phyloP scores from a whole-genome alignment of 1,140 invertebrate genomes.

The Drosophila ogumai region DNA sequence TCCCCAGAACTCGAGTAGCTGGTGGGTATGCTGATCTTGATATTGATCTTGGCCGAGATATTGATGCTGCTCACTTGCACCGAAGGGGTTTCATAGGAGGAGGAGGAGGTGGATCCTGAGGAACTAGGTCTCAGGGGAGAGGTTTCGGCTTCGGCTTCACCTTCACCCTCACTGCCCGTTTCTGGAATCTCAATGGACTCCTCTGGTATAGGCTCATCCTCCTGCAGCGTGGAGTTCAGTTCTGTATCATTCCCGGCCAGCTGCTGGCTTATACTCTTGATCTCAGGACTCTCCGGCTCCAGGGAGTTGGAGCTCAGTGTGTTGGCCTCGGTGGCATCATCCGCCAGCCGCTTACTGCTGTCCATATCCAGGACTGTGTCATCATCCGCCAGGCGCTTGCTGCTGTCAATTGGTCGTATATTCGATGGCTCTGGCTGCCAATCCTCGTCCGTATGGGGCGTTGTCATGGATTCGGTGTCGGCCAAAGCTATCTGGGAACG shows the following conservation, averaged over 20 bases:
- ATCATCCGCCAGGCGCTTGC: constrained; percentile 40
- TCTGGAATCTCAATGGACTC: constrained; percentile 72
- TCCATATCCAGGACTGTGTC: constrained; percentile 41
- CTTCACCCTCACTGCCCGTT: constrained; percentile 45
- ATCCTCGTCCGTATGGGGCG: constrained; percentile 33
- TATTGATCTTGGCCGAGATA: constrained; percentile 82
- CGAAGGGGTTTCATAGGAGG: neutral
- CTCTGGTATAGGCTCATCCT: constrained; percentile 34
- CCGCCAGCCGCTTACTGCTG: constrained; percentile 47
- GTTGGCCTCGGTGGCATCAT: constrained; percentile 62
- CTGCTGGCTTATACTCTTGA: constrained; percentile 24
- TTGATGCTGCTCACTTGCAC: constrained; percentile 76
- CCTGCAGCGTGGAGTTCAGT: constrained; percentile 25
- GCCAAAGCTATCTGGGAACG: constrained; percentile 57
- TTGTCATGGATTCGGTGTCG: constrained; percentile 77
- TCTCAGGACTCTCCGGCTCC: constrained; percentile 13
- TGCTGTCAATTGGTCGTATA: constrained; percentile 16
- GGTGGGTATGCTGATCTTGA: constrained; percentile 74
- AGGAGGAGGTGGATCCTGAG: neutral
- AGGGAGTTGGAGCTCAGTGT: constrained; percentile 32
- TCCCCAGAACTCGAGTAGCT: constrained; percentile 46
- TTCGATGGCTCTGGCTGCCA: constrained; percentile 1
- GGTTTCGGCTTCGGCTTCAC: too few species aligned
- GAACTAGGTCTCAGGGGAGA: constrained; percentile 5
- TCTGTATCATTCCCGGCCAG: constrained; percentile 40